Evolutionary conservation across 2,888 invertebrate species (phyloP).

Genomic region (Ochropacha duplaris): DNA sequence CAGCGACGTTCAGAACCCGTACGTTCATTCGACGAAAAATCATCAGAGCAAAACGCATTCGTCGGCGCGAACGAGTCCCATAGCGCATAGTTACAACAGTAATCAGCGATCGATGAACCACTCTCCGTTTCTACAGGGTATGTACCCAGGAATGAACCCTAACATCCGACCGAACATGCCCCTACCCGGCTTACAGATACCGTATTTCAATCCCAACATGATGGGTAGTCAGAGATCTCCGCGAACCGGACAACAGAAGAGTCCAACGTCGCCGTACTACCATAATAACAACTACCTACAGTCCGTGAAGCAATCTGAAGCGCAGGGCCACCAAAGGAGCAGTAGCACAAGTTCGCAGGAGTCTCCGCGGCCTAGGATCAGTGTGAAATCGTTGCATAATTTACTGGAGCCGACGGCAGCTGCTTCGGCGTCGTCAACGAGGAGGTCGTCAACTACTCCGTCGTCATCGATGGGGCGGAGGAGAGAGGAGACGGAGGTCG

Average conservation of each 20-base stretch:
- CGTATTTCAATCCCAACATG: slow-evolving; percentile 68
- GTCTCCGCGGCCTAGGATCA: slow-evolving; percentile 83
- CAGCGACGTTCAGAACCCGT: slow-evolving; percentile 69
- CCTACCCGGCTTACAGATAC: slow-evolving; percentile 66
- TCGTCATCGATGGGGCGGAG: slow-evolving; percentile 69
- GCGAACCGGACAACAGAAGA: slow-evolving; percentile 62
- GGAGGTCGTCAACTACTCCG: slow-evolving; percentile 56
- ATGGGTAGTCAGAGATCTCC: slow-evolving; percentile 66
- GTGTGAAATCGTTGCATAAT: slow-evolving; percentile 85
- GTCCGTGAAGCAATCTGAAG: slow-evolving; percentile 62
- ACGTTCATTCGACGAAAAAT: slow-evolving; percentile 71
- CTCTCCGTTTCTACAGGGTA: slow-evolving; percentile 63
- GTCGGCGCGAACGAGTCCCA: slow-evolving; percentile 77
- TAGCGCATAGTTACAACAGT: slow-evolving; percentile 68
- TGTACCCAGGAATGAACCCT: slow-evolving; percentile 68
- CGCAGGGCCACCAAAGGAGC: slow-evolving; percentile 46
- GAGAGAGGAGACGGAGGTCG: slow-evolving; percentile 84
- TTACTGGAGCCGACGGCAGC: slow-evolving; percentile 81
- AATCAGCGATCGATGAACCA: slow-evolving; percentile 60
- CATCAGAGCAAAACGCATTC: slow-evolving; percentile 67
- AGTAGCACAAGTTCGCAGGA: slow-evolving; percentile 60
- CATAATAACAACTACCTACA: slow-evolving; percentile 74
- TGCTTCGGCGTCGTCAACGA: slow-evolving; percentile 56
- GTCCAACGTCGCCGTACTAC: slow-evolving; percentile 71
- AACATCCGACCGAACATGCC: slow-evolving; percentile 63